Evolutionary conservation across 2,113 vertebrate species (phyloP).

Genomic region (Carettochelys insculpta): DNA sequence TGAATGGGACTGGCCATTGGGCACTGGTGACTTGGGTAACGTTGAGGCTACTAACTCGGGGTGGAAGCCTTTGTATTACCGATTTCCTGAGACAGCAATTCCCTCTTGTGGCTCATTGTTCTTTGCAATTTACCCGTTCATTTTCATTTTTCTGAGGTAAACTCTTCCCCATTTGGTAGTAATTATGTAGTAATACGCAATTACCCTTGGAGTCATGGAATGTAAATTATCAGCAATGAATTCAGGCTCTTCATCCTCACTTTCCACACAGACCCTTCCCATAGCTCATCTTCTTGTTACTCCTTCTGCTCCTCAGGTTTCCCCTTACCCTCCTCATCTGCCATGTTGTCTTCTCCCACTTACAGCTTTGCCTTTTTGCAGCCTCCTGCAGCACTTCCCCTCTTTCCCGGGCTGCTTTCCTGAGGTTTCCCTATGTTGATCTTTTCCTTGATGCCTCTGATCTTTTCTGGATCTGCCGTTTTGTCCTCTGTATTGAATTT

Average conservation of each 20-base stretch:
- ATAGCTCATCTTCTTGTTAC: not conserved
- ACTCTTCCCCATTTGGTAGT: not conserved
- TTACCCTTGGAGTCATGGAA: not conserved
- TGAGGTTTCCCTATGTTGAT: not conserved
- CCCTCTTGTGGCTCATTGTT: not conserved
- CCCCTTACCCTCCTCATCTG: not conserved
- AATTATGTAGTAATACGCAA: not conserved
- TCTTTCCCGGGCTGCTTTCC: not conserved
- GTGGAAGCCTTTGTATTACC: not conserved
- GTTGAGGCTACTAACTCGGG: not conserved
- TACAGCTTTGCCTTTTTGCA: not conserved
- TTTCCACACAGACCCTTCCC: not conserved
- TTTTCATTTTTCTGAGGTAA: not conserved
- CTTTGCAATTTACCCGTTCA: not conserved
- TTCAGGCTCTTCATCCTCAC: not conserved
- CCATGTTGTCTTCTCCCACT: not conserved
- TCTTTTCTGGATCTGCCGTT: not conserved
- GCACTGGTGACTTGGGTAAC: not conserved
- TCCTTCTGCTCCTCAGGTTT: not conserved
- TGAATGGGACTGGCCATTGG: not conserved
- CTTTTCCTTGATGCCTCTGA: not conserved
- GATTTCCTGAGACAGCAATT: fast-evolving
- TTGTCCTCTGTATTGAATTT: not conserved
- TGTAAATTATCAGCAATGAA: not conserved
- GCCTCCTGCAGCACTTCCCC: not conserved